These are phyloP conservation scores for Acanthopleura granulata DNA, from an alignment of 2,888 invertebrate species.

Conservation along the genomic window DNA sequence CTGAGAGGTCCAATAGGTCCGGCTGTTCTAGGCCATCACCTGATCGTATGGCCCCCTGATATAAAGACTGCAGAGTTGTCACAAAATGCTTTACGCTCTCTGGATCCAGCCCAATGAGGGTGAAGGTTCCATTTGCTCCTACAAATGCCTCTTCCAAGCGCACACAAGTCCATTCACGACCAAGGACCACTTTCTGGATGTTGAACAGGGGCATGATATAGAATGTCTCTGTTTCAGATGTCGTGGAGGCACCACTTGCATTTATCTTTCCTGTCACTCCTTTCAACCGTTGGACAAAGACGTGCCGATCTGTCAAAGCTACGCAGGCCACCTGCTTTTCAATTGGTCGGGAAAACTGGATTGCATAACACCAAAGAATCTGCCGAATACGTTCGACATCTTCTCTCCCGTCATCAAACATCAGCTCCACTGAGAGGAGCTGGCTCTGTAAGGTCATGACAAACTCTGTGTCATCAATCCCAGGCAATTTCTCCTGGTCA, in stretches of 20 bases:
- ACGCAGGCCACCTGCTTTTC: conserved; percentile 53
- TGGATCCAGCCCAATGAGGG: conserved; percentile 51
- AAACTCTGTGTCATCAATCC: conserved; percentile 35
- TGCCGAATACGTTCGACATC: conserved; percentile 38
- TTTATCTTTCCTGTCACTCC: conserved; percentile 15
- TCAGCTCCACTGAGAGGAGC: conserved; percentile 38
- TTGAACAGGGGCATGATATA: conserved; percentile 60
- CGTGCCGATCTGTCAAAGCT: conserved; percentile 49
- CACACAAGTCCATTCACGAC: conserved; percentile 55
- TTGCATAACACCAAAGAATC: conserved; percentile 60
- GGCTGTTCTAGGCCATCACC: conserved; percentile 25
- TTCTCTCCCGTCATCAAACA: conserved; percentile 18
- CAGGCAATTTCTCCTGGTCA: conserved; percentile 20
- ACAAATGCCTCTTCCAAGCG: conserved; percentile 65
- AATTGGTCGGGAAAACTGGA: conserved; percentile 50
- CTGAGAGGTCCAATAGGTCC: neutral
- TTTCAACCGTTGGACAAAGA: conserved; percentile 52
- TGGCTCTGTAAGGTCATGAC: conserved; percentile 46
- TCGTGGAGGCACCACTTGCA: conserved; percentile 39
- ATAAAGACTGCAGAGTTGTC: conserved; percentile 42
- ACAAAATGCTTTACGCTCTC: conserved; percentile 54
- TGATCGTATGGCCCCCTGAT: conserved; percentile 29
- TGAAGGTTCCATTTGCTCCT: conserved; percentile 59
- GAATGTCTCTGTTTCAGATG: conserved; percentile 58
- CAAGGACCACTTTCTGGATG: conserved; percentile 62